These are phyloP conservation scores for Platypus cylindrus DNA, from an alignment of 2,888 invertebrate genomes.

Conservation along the genomic window DNA sequence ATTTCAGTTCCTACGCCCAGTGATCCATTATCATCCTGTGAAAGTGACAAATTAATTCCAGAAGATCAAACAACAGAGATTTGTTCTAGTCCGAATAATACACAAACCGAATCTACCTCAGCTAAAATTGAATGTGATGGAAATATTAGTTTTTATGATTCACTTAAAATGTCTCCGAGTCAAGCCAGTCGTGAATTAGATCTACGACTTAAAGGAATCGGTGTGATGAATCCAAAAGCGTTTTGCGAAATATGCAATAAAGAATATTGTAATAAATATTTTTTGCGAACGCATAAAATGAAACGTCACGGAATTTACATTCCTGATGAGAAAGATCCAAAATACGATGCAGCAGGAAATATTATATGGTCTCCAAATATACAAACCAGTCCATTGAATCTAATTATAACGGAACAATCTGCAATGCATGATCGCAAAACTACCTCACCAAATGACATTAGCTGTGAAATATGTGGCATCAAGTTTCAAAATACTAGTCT, in stretches of 20 bases:
- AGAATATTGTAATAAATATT: conserved; percentile 88
- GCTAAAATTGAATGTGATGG: conserved; percentile 30
- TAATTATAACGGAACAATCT: conserved; percentile 57
- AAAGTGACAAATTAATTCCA: conserved; percentile 25
- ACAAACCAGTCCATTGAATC: conserved; percentile 65
- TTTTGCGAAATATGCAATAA: conserved; percentile 89
- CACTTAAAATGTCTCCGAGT: conserved; percentile 31
- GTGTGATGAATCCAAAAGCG: conserved; percentile 77
- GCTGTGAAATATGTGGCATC: conserved; percentile 40
- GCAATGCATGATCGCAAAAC: conserved; percentile 39
- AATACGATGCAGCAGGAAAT: conserved; percentile 32
- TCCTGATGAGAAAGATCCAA: conserved; percentile 42
- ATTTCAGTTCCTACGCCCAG: conserved; percentile 21
- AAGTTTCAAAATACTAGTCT: conserved; percentile 39
- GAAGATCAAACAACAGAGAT: conserved; percentile 27
- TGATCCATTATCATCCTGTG: conserved; percentile 24
- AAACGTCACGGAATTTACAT: conserved; percentile 79
- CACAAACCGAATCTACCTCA: conserved; percentile 31
- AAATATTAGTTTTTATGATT: conserved; percentile 25
- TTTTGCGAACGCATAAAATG: conserved; percentile 81
- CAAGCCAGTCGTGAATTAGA: conserved; percentile 49
- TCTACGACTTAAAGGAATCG: conserved; percentile 61
- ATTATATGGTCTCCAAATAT: conserved; percentile 29
- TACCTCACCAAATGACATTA: conserved; percentile 37
- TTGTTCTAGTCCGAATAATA: conserved; percentile 29